Evolutionary conservation across 2,113 vertebrate genomes (phyloP).

Genomic region (Zeus faber): DNA sequence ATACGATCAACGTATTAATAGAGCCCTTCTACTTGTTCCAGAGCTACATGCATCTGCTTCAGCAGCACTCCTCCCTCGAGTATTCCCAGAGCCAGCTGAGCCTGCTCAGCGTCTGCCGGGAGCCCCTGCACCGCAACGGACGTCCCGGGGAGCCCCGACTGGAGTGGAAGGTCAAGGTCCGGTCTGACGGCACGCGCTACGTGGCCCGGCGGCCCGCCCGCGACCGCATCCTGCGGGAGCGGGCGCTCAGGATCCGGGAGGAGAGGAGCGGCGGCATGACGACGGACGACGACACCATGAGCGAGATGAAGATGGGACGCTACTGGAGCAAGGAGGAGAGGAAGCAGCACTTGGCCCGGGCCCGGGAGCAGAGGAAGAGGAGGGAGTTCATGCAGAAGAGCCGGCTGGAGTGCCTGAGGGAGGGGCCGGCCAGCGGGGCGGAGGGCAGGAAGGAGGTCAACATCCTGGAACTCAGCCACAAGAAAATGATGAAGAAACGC

Average conservation of each 20-base stretch:
- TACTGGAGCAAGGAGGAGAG: constrained; percentile 98
- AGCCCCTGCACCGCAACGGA: constrained; percentile 65
- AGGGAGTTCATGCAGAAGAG: constrained; percentile 96
- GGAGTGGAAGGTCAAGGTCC: constrained; percentile 96
- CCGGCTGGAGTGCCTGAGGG: constrained; percentile 87
- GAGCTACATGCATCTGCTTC: constrained; percentile 95
- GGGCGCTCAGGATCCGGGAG: constrained; percentile 92
- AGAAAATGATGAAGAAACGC: constrained; percentile 97
- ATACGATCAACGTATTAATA: too few species aligned
- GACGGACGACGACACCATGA: constrained; percentile 91
- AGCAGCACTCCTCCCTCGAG: constrained; percentile 91
- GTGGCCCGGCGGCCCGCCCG: constrained; percentile 90
- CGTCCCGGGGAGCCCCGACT: constrained; percentile 80
- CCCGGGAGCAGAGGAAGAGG: constrained; percentile 89
- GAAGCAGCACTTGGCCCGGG: constrained; percentile 90
- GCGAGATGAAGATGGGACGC: constrained; percentile 96
- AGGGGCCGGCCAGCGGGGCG: constrained; percentile 77
- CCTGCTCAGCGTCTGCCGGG: constrained; percentile 83
- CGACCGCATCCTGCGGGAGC: constrained; percentile 90
- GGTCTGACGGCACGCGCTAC: constrained; percentile 89
- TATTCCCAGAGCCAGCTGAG: constrained; percentile 94
- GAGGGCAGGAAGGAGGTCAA: constrained; percentile 88
- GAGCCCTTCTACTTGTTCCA: too few species aligned
- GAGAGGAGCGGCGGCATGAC: constrained; percentile 93
- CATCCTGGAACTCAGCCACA: constrained; percentile 96